Evolutionary conservation across 2,797 vertebrate species (phyloP), one percentile per base, ranked within the genome.

Genomic region (Tangara arthus): DNA sequence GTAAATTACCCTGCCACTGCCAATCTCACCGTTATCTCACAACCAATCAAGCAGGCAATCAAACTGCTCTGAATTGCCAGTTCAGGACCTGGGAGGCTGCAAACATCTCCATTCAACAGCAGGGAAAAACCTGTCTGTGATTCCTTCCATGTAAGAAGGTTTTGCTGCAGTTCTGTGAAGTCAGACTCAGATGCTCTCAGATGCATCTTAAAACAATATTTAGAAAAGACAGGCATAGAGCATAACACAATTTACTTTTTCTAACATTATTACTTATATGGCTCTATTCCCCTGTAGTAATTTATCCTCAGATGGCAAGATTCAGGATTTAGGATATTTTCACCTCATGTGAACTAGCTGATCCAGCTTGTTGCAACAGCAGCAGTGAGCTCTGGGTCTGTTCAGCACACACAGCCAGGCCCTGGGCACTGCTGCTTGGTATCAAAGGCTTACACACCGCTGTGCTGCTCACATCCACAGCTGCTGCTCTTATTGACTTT

Each of bases 11-110:
- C 98, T 98, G 98, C 97, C 98, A 97, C 98, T 97, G 97, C 98
- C 98, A 98, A 98, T 98, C 97, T 96, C 95, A 85, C 96, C 86
- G 97, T 98, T 98, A 98, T 98, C 98, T 97, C 89, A 94, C 97
- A 98, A 98, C 98, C 98, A 98, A 98, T 98, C 98, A 98, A 97
- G 98, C 95, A 97, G 96, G 97, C 98, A 98, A 98, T 98, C 98
- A 98, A 97, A 98, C 97, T 94, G 92, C 91, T 97, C 97, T 96
- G 97, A 98, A 98, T 96, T 97, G 97, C 97, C 94, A 93, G 97
- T 97, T 98, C 96, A 97, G 94, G 97, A 97, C 97, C 97, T 88
- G 66, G 87, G 96, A 97, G 97, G 94, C 95, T 95, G 87, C 84
- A 95, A 84, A 97, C 70, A 65, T 89, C 97, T 97, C 97, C 95